Conservation (phyloP, 1,140 invertebrate species). For the Drosophila rhopaloa region DNA sequence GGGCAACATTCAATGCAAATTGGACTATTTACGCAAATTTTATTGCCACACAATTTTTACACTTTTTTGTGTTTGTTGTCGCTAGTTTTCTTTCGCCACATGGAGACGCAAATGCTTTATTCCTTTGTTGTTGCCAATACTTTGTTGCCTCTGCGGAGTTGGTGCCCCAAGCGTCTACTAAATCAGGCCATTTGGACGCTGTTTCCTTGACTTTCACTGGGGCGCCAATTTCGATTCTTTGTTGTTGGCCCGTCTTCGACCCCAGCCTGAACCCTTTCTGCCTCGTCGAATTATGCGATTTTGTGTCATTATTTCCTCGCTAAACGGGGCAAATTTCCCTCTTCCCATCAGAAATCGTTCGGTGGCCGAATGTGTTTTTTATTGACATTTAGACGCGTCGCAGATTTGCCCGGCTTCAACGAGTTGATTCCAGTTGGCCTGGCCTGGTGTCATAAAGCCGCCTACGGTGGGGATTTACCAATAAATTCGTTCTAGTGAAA, state of each 20-base stretch:
- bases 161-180: slow-evolving; percentile 66
- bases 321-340: slow-evolving; percentile 66
- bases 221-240: slow-evolving; percentile 27
- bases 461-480: slow-evolving; percentile 60
- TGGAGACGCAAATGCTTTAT: slow-evolving; percentile 46
- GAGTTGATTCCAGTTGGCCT: slow-evolving; percentile 59
- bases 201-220: slow-evolving; percentile 55
- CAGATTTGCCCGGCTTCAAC: slow-evolving; percentile 66
- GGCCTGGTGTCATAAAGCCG: slow-evolving; percentile 68
- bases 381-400: slow-evolving; percentile 76
- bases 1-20: slow-evolving; percentile 79
- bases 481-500: slow-evolving; percentile 83
- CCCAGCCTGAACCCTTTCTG: slow-evolving; percentile 50
- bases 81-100: slow-evolving; percentile 49
- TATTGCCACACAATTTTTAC: slow-evolving; percentile 79
- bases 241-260: slow-evolving; percentile 14
- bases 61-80: slow-evolving; percentile 68
- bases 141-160: slow-evolving; percentile 30
- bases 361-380: slow-evolving; percentile 72
- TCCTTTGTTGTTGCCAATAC: slow-evolving; percentile 51
- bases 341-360: slow-evolving; percentile 25
- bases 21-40: slow-evolving; percentile 83
- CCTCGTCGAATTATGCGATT: slow-evolving; percentile 73
- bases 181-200: slow-evolving; percentile 73
- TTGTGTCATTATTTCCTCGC: slow-evolving; percentile 78